Base-by-base conservation (phyloP, 1,140 invertebrate genomes). In the Ceratina japonica region DNA sequence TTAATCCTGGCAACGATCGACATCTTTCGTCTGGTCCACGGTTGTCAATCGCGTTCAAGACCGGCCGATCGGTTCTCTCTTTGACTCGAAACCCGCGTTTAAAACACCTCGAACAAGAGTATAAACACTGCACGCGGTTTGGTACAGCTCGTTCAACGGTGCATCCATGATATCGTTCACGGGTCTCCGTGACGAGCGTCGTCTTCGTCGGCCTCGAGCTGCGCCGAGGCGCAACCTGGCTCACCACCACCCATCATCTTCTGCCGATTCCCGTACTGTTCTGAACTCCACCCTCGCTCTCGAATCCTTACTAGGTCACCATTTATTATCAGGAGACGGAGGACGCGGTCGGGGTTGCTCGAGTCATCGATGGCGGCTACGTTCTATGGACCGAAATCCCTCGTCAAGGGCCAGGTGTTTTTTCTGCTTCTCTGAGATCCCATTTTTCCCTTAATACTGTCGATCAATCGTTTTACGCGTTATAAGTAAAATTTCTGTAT, bases 281-380 rank as follows among this genome's bases (percentile, higher is more conserved):
- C 69, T 22, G 13, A 22, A 66, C 66, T 54, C 52, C 80, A 59
- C 59, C 37, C 70, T 74, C 54, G 22, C 7, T 0, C 22, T 18
- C 51, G 8, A 3, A 24, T 8, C 68, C 20, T 22, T n/a, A 24
- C 37, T 83, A 83, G 61, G 75, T 86, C 75, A 85, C 75, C 85
- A 79, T 83, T 82, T 79, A 83, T 73, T 66, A 70, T 63, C 80
- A 52, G 52, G 63, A 75, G 59, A 58, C 51, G 18, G n/a, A 10
- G n/a, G n/a, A 37, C 37, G n/a, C 49, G 49, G 3, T 58, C 13
- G 52, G n/a, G 18, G 4, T 20, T 18, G 59, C 3, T 15, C 37
- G 18, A 22, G 1, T 69, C 74, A 69, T 69, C 54, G n/a, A n/a
- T n/a, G 27, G 1, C 10, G 37, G 27, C 59, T 24, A 31, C 0